Conservation (phyloP, 2,113 vertebrate genomes). For the Amphiprion ocellaris region DNA sequence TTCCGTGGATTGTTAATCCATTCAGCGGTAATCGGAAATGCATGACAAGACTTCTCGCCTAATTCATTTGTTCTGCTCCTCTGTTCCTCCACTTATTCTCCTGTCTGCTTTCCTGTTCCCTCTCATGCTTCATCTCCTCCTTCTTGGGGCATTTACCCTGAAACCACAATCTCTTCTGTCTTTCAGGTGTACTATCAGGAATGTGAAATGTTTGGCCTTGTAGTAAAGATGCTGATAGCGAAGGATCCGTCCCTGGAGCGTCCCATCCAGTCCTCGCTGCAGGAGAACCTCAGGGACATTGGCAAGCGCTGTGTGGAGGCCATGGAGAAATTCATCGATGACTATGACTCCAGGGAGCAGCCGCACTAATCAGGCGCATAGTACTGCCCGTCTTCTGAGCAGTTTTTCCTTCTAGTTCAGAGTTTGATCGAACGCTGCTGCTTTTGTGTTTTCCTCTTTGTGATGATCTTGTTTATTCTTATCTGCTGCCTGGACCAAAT, state of each 20-base stretch:
- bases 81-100: conserved; percentile 1
- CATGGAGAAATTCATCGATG: conserved; percentile 84
- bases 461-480: neutral
- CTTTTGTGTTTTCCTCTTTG: conserved; percentile 18
- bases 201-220: conserved; percentile 82
- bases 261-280: conserved; percentile 78
- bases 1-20: conserved; percentile 46
- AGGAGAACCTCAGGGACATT: conserved; percentile 82
- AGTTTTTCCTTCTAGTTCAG: neutral
- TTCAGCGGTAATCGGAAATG: conserved; percentile 48
- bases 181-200: conserved; percentile 83
- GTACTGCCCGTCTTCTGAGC: neutral
- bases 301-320: conserved; percentile 79
- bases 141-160: neutral
- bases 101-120: neutral
- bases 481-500: conserved; percentile 5
- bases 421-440: neutral
- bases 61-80: conserved; percentile 10
- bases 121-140: neutral
- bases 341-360: conserved; percentile 76
- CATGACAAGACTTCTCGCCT: conserved; percentile 28
- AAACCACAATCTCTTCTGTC: conserved; percentile 26
- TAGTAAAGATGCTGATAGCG: conserved; percentile 84
- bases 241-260: conserved; percentile 81
- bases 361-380: conserved; percentile 30